phyloP scores from a whole-genome alignment of 2,113 vertebrate genomes.

The Nothoprocta pentlandii region DNA sequence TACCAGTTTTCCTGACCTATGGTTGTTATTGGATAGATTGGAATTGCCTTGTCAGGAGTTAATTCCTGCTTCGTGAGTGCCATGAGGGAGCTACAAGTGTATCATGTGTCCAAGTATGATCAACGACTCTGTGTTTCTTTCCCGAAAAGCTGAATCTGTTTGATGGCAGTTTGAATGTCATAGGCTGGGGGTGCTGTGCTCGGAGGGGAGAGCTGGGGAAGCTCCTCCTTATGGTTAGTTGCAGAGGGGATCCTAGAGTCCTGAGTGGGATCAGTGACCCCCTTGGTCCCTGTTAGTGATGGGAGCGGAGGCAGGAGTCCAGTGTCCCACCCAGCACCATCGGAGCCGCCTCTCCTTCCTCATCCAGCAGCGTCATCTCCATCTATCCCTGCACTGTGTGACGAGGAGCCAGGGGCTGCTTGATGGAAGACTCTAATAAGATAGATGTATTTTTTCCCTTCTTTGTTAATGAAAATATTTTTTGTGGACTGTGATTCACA shows the following conservation, averaged over 20 bases:
- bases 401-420: neutral
- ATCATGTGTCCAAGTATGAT: neutral
- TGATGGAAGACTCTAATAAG: neutral
- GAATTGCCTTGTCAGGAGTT: neutral
- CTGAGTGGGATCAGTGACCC: neutral
- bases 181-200: fast-evolving
- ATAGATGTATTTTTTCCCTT: neutral
- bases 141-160: neutral
- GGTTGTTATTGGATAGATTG: neutral
- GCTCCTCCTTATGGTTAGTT: no score
- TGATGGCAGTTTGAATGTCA: neutral
- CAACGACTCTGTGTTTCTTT: no score
- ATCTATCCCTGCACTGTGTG: neutral
- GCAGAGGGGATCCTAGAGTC: neutral
- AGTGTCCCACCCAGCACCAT: neutral
- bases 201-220: neutral
- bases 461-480: neutral
- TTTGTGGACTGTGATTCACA: neutral
- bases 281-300: neutral
- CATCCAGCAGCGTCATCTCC: neutral
- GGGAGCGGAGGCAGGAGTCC: neutral
- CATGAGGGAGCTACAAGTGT: fast-evolving
- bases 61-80: neutral
- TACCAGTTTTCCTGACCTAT: neutral
- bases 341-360: neutral